Base-by-base conservation (phyloP, 1,140 invertebrate genomes). In the Vanessa tameamea region DNA sequence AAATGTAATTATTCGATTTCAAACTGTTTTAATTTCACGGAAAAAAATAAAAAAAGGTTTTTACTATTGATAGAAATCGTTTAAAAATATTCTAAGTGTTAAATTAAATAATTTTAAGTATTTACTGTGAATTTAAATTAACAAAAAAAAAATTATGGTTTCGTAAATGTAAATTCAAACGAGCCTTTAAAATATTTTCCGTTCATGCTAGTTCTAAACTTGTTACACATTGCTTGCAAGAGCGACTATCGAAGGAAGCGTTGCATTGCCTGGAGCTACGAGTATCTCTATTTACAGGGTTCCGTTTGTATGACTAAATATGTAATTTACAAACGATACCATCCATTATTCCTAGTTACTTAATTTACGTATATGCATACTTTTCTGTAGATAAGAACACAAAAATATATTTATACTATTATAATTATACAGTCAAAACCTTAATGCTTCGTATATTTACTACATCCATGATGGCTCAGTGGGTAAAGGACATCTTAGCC, bases 271-370 rank as follows among this genome's bases (percentile, higher is more conserved):
- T 37, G 16, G 20, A 59, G 66, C 66, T 69, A 31, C 26, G 26
- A 31, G 26, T 31, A 74, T 64, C 66, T 69, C 67, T 83, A 82
- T 85, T 85, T 81, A 74, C 70, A 77, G 66, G 64, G 47, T 55
- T 64, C 69, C 69, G 71, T 65, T 72, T 69, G 51, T 73, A 72
- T 64, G 69, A 63, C 47, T 63, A 75, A 47, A 75, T 74, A 70
- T 64, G 69, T 70, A 75, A 77, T 80, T 77, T 77, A 79, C 75
- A 69, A 67, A 64, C 48, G 53, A 31, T 69, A 76, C 75, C 72
- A 64, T 65, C 23, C 50, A 68, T 73, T 66, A 72, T 69, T 69
- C 31, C 55, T 55, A n/a, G 61, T 67, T 63, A 64, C 57, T 69
- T 31, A 64, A 69, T 69, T 47, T 20, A 37, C 47, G 26, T 8